Conservation (phyloP, 2,113 vertebrate species). For the Nansenia antarctica region DNA sequence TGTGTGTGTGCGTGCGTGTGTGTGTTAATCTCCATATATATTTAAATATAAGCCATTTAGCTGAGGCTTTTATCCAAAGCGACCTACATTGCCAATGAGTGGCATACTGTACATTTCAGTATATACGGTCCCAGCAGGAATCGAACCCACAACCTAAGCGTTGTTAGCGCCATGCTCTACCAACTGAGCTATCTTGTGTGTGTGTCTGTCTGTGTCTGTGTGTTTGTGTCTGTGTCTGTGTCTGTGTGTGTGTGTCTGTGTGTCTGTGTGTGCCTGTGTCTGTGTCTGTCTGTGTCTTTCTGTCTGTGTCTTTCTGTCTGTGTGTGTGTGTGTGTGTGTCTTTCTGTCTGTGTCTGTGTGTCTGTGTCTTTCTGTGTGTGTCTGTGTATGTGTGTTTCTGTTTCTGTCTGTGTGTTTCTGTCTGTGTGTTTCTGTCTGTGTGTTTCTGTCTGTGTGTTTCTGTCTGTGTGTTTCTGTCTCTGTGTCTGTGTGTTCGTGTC, state of each 20-base stretch:
- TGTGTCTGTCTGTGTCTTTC: too few species aligned
- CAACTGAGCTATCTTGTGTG: too few species aligned
- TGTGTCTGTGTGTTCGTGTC: conserved; percentile 33
- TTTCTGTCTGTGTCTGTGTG: conserved; percentile 58
- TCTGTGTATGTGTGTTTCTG: not conserved
- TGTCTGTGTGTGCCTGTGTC: conserved; percentile 33
- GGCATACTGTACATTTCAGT: too few species aligned
- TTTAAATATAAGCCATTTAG: too few species aligned
- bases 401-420: conserved; percentile 32
- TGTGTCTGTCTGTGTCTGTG: conserved; percentile 54
- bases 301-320: too few species aligned
- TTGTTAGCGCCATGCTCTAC: too few species aligned
- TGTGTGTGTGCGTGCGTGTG: not conserved
- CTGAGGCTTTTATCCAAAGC: too few species aligned
- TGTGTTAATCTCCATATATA: too few species aligned
- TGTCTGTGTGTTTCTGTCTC: conserved; percentile 33
- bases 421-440: conserved; percentile 58
- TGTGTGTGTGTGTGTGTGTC: conserved; percentile 34
- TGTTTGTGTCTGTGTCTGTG: conserved; percentile 58
- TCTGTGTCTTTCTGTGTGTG: conserved; percentile 54
- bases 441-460: not conserved
- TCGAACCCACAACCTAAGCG: too few species aligned
- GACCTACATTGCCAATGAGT: too few species aligned
- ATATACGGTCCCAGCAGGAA: too few species aligned
- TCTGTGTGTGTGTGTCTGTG: not conserved